These are phyloP conservation scores for Lanius collurio DNA, from an alignment of 2,113 vertebrate genomes.

Conservation along the genomic window DNA sequence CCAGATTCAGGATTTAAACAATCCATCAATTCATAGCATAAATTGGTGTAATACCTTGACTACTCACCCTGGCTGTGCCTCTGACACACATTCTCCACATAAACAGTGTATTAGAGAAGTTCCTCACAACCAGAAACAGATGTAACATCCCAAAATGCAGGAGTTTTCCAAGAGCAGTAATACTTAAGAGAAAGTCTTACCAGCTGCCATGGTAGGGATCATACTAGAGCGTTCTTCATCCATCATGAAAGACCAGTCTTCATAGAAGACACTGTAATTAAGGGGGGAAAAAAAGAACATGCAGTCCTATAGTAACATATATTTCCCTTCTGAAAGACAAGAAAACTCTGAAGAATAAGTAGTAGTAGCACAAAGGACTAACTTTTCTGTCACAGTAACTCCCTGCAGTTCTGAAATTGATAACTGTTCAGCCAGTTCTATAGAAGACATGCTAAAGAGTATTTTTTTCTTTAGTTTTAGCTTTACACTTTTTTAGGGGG, in stretches of 20 bases:
- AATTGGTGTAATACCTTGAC: neutral
- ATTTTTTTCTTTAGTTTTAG: neutral
- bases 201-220: conserved; percentile 97
- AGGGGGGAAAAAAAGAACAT: neutral
- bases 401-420: neutral
- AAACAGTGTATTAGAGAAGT: neutral
- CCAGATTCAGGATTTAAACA: neutral
- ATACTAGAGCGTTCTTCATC: conserved; percentile 96
- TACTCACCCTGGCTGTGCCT: neutral
- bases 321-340: neutral
- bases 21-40: neutral
- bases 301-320: neutral
- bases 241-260: conserved; percentile 96
- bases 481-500: neutral
- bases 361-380: neutral
- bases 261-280: conserved; percentile 88
- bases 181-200: conserved; percentile 69
- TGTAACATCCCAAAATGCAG: neutral
- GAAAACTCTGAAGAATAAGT: neutral
- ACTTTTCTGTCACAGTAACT: neutral
- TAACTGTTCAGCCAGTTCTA: neutral
- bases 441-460: neutral
- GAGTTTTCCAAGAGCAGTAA: neutral
- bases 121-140: neutral
- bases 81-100: neutral